Conservation (phyloP, 2,888 invertebrate species). For the Laothoe populi region DNA sequence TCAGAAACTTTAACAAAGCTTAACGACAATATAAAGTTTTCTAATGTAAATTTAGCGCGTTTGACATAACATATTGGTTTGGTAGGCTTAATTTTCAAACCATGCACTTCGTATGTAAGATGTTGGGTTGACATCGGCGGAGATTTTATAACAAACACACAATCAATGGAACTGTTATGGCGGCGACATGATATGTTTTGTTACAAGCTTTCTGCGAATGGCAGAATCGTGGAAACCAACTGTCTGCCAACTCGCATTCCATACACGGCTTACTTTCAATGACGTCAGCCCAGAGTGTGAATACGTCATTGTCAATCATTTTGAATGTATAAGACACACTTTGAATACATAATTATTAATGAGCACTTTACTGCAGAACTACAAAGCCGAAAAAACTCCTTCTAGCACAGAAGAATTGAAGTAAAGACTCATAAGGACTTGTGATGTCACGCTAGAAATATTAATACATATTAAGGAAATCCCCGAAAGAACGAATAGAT, state of each 20-base stretch:
- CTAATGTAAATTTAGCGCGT: too few relatives aligned
- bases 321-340: too few relatives aligned
- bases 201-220: slow-evolving; percentile 51
- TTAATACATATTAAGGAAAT: neutral
- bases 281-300: neutral
- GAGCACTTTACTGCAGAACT: too few relatives aligned
- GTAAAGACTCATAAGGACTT: too few relatives aligned
- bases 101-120: slow-evolving; percentile 7
- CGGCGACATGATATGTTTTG: slow-evolving; percentile 55
- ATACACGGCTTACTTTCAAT: slow-evolving; percentile 6
- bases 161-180: slow-evolving; percentile 40
- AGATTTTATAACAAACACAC: slow-evolving; percentile 30
- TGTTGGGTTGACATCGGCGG: slow-evolving; percentile 1
- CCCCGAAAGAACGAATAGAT: neutral
- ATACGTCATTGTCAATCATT: neutral
- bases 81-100: slow-evolving; percentile 1
- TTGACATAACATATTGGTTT: too few relatives aligned
- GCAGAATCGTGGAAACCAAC: slow-evolving; percentile 48
- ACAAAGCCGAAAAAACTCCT: too few relatives aligned
- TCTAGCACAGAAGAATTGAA: too few relatives aligned
- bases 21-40: too few relatives aligned
- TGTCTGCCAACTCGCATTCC: slow-evolving; percentile 19
- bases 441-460: too few relatives aligned
- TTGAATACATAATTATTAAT: too few relatives aligned
- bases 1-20: too few relatives aligned